Evolutionary conservation across 1,140 invertebrate species (phyloP), one percentile per base, ranked within the genome.

Genomic region (Coelopa frigida): DNA sequence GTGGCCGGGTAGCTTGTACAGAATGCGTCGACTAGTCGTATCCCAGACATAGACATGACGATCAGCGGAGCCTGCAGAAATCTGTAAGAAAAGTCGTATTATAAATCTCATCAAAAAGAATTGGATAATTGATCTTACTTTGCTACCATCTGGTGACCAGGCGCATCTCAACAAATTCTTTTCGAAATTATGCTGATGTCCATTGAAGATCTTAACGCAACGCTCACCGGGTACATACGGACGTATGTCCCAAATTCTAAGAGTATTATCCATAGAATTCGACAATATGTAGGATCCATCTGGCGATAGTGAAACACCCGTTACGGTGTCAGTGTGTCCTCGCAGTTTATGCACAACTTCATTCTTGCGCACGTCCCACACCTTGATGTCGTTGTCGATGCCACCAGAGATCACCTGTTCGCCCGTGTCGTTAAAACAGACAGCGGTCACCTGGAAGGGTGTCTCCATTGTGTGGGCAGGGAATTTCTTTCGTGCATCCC

Each of bases 141-240:
- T 84, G 36, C 80, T 84, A 3, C 90, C 89, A 73, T 95, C 91
- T 2, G 82, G 77, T 1, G 92, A 87, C 94, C 94, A 98, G 0
- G 82, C 74, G 70, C 91, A 94, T 14, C 86, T 74, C 15, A 97
- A 68, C 35, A 96, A 73, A 69, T 92, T 91, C 74, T 95, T 96
- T 76, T 98, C 95, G 76, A 97, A 99, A 73, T 97, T 98, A 71
- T 98, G 94, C 59, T 94, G 91, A 76, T 98, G 92, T 1, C 94
- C 94, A 21, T 75, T 73, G 48, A 98, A 81, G 27, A 96, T 83
- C 74, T 96, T 95, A 0, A 96, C 84, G 71, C 93, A 97, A 50
- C 96, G 77, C 59, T 98, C 92, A 38, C 83, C 81, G 2, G 92
- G 89, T 3, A 94, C 75, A 70, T 83, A 89, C 0, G 85, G 83